These are phyloP conservation scores for Eurytoma californica DNA, from an alignment of 2,888 invertebrate genomes.

Conservation along the genomic window DNA sequence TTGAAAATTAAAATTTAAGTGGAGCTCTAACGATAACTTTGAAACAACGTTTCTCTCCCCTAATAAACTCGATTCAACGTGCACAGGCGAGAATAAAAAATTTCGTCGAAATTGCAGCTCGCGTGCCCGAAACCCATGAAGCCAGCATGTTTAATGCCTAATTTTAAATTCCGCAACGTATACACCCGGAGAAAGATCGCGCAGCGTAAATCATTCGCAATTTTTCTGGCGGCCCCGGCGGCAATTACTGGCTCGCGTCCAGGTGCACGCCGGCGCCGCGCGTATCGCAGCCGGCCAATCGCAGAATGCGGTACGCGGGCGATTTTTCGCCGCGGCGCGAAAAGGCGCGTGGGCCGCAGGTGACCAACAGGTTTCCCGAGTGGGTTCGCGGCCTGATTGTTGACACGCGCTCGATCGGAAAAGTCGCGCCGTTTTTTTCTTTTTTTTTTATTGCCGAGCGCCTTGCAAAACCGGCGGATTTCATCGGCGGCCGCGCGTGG, in stretches of 20 bases:
- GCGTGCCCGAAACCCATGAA: too few species aligned
- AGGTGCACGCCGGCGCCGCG: not conserved
- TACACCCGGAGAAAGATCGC: not conserved
- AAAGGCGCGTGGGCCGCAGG: constrained; percentile 30
- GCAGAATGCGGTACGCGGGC: constrained; percentile 14
- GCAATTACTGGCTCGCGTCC: not conserved
- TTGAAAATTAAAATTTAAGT: too few species aligned
- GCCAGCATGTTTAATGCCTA: not conserved
- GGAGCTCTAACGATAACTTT: too few species aligned
- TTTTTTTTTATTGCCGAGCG: not conserved
- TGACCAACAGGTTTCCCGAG: constrained; percentile 48
- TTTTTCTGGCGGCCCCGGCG: not conserved
- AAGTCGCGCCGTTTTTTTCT: not conserved
- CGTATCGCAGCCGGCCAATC: not conserved
- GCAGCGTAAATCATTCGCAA: constrained; percentile 12
- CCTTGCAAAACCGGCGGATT: too few species aligned
- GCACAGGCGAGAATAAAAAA: too few species aligned
- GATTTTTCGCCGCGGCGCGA: not conserved
- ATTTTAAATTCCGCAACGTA: not conserved
- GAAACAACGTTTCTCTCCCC: too few species aligned
- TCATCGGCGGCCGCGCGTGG: too few species aligned
- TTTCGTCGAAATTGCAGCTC: too few species aligned
- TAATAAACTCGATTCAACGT: too few species aligned
- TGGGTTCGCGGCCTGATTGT: constrained; percentile 12
- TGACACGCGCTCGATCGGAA: not conserved